phyloP scores from a whole-genome alignment of 92 coral and sea anemone genomes.

The Heliopora coerulea region DNA sequence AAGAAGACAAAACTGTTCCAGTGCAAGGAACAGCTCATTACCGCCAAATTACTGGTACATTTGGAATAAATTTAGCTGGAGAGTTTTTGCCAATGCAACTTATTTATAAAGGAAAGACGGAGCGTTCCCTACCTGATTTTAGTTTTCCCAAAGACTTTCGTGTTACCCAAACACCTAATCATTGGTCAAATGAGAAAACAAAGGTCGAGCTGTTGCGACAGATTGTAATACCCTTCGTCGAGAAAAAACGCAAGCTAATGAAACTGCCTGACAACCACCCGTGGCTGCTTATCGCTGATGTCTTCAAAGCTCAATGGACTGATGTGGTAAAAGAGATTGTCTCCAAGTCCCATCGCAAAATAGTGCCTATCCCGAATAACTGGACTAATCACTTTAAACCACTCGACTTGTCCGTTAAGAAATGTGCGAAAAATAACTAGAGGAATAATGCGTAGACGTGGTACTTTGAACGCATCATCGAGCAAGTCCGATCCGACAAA shows the following conservation, averaged over 20 bases:
- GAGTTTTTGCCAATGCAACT: slow-evolving; percentile 44
- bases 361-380: slow-evolving; percentile 53
- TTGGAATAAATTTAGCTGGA: slow-evolving; percentile 40
- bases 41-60: slow-evolving; percentile 49
- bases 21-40: slow-evolving; percentile 43
- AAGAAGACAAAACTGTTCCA: slow-evolving; percentile 38
- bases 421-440: no score
- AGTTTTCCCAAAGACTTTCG: slow-evolving; percentile 39
- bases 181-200: slow-evolving; percentile 49
- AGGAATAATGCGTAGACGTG: no score
- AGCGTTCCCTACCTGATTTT: slow-evolving; percentile 42
- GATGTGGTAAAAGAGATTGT: slow-evolving; percentile 50
- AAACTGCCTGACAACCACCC: slow-evolving; percentile 38
- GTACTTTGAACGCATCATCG: no score
- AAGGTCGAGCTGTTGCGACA: slow-evolving; percentile 37
- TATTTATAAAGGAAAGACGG: slow-evolving; percentile 49
- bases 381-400: slow-evolving; percentile 46
- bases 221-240: slow-evolving; percentile 43
- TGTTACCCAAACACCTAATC: slow-evolving; percentile 43
- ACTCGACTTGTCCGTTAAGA: no score
- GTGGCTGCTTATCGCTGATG: slow-evolving; percentile 53
- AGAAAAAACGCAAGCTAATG: slow-evolving; percentile 41
- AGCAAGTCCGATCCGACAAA: no score
- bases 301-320: slow-evolving; percentile 56
- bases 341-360: slow-evolving; percentile 45